Evolutionary conservation across 2,888 invertebrate genomes (phyloP).

Genomic region (Agonopterix heracliana): DNA sequence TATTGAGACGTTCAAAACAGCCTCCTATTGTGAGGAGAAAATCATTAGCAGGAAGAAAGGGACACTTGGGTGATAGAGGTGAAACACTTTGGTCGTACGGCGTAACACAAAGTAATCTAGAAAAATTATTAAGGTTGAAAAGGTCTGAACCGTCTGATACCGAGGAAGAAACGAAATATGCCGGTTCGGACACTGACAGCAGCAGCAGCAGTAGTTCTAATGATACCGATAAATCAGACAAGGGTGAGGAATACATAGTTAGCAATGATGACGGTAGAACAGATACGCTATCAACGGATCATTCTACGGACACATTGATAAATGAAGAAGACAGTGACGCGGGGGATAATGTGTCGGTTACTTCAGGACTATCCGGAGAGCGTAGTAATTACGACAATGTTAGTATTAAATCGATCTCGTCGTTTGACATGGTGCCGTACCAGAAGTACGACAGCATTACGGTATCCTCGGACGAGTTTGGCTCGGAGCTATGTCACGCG

Average conservation of each 20-base stretch:
- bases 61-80: constrained; percentile 25
- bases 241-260: constrained; percentile 52
- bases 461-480: constrained; percentile 70
- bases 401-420: constrained; percentile 70
- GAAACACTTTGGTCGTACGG: constrained; percentile 70
- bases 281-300: constrained; percentile 61
- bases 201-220: constrained; percentile 41
- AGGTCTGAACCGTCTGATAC: constrained; percentile 58
- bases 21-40: constrained; percentile 66
- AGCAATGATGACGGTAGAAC: constrained; percentile 53
- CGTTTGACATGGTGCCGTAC: constrained; percentile 69
- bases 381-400: constrained; percentile 69
- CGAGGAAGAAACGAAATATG: constrained; percentile 47
- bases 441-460: constrained; percentile 71
- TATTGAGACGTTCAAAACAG: constrained; percentile 53
- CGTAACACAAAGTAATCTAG: constrained; percentile 64
- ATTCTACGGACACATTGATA: constrained; percentile 66
- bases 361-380: constrained; percentile 36
- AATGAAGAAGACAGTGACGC: constrained; percentile 61
- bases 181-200: constrained; percentile 25
- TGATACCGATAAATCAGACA: constrained; percentile 46
- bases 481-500: constrained; percentile 68
- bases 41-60: constrained; percentile 48
- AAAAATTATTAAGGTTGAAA: constrained; percentile 60
- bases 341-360: constrained; percentile 49